Percentiles rank a stretch among this genome's conserved stretches.
These are phyloP conservation scores for Trypoxylus dichotomus DNA, from an alignment of 1,140 invertebrate species.

Conservation along the genomic window DNA sequence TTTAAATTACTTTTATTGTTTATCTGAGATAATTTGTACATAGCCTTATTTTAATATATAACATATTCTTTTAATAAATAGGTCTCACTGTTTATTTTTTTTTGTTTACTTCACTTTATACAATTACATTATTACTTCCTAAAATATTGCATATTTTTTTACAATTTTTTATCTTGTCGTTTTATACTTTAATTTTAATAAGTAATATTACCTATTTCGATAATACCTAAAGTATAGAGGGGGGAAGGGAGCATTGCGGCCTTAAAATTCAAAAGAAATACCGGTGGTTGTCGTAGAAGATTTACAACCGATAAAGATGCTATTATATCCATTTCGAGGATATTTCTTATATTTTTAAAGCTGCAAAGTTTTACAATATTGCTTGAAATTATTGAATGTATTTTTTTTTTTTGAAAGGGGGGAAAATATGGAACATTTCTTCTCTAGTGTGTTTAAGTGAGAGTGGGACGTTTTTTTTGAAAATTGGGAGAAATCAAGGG, in stretches of 20 bases:
- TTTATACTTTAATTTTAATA: not conserved
- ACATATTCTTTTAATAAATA: constrained; percentile 38
- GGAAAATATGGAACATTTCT: not conserved
- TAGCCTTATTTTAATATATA: constrained; percentile 35
- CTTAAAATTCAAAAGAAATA: not conserved
- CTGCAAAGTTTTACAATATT: not conserved
- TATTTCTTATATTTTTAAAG: not conserved
- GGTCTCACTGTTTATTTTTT: constrained; percentile 42
- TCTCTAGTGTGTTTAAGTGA: too few species aligned
- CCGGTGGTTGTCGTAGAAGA: not conserved
- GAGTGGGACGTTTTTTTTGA: not conserved
- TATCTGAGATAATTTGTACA: constrained; percentile 44
- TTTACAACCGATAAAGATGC: not conserved
- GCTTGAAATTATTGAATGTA: not conserved
- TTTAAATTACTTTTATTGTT: constrained; percentile 33
- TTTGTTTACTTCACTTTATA: constrained; percentile 12
- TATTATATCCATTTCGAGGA: not conserved
- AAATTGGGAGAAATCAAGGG: not conserved
- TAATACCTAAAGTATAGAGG: constrained; percentile 31
- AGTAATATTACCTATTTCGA: constrained; percentile 23
- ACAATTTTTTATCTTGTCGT: constrained; percentile 24
- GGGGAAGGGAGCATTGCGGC: not conserved
- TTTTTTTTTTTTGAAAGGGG: not conserved
- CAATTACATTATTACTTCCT: constrained; percentile 27
- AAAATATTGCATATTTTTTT: constrained; percentile 39